Evolutionary conservation across 2,888 invertebrate species (phyloP).

Genomic region (Oxytorus armatus): DNA sequence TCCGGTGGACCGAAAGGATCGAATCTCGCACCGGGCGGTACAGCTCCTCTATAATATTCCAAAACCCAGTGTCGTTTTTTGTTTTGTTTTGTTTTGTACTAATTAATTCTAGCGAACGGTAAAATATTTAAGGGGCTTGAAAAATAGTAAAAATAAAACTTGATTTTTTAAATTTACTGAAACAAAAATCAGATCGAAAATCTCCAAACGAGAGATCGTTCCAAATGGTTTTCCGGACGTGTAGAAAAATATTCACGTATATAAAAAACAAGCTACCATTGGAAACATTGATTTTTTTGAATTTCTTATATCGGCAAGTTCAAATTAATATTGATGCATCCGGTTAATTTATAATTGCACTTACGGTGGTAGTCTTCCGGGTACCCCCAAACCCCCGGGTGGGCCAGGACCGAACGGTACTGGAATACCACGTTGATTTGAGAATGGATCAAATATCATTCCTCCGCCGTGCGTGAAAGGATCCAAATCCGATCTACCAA

Average conservation of each 20-base stretch:
- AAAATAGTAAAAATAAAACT: no score
- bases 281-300: no score
- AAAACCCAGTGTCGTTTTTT: no score
- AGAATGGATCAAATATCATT: constrained; percentile 90
- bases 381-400: constrained; percentile 86
- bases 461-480: constrained; percentile 90
- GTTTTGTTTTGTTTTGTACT: no score
- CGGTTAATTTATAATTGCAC: constrained; percentile 49
- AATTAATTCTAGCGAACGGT: no score
- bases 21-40: constrained; percentile 93
- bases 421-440: constrained; percentile 78
- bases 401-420: neutral
- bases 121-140: no score
- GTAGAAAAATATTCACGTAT: no score
- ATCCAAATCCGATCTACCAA: constrained; percentile 92
- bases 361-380: constrained; percentile 87
- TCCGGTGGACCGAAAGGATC: constrained; percentile 93
- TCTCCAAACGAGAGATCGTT: no score
- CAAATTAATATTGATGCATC: neutral
- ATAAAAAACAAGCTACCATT: no score
- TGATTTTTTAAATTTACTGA: no score
- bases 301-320: neutral
- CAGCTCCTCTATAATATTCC: constrained; percentile 87
- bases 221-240: no score
- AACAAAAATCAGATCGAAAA: no score